Conservation (phyloP, 2,888 invertebrate species). For the Ichneumoninae sp. region DNA sequence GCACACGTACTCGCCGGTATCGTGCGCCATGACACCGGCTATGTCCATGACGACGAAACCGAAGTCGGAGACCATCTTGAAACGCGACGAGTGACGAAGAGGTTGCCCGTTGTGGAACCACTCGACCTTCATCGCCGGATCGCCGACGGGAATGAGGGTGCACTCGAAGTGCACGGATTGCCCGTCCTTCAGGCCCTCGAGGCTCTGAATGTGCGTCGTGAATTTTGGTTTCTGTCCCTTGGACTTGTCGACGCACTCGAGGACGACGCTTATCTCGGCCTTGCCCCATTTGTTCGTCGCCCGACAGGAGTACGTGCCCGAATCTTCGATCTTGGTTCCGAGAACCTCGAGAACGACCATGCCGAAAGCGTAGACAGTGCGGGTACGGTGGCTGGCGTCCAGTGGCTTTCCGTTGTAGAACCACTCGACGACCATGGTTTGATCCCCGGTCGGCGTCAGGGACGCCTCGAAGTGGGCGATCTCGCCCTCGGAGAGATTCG, state of each 20-base stretch:
- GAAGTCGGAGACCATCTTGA: conserved; percentile 97
- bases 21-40: conserved; percentile 96
- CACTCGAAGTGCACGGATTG: conserved; percentile 98
- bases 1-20: conserved; percentile 97
- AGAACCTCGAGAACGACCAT: conserved; percentile 98
- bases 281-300: conserved; percentile 96
- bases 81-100: conserved; percentile 94
- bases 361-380: conserved; percentile 98
- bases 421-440: conserved; percentile 98
- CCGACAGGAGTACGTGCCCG: conserved; percentile 94
- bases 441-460: conserved; percentile 96
- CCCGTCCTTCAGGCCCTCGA: conserved; percentile 95
- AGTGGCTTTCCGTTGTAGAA: conserved; percentile 96
- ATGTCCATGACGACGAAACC: conserved; percentile 98
- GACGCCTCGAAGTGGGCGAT: conserved; percentile 99
- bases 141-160: conserved; percentile 96
- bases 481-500: conserved; percentile 96
- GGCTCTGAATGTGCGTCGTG: conserved; percentile 93
- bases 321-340: conserved; percentile 96
- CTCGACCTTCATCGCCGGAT: conserved; percentile 96
- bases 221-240: conserved; percentile 95
- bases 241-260: conserved; percentile 93
- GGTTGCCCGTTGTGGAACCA: conserved; percentile 98
- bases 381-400: conserved; percentile 94
- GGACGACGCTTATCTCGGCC: conserved; percentile 93